Base-by-base conservation (phyloP, 2,113 vertebrate genomes). In the Muntiacus reevesi region DNA sequence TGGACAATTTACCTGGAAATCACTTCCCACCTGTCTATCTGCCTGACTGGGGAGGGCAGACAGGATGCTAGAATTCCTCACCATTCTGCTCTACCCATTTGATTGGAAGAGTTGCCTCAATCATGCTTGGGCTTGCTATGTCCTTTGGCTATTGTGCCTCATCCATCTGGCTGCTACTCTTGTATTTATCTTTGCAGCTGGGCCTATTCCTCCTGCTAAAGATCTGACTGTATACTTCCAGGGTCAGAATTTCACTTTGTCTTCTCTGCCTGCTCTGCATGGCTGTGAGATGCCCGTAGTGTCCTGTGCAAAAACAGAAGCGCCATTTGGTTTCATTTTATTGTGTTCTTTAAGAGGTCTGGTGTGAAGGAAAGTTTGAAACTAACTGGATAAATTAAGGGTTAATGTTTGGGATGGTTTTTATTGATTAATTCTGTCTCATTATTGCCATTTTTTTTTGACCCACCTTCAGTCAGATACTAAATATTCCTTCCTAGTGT, bases 121-220 rank as follows among this genome's bases (percentile, higher is more conserved):
- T 74, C 17, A 9, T n/a, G 16, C 55, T 62, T 81, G 85, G 27
- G 59, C 47, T 94, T 91, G 30, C 45, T 91, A 0, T 93, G 82
- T 36, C 54, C 81, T 82, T 91, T 96, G 83, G 82, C 47, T 87
- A 76, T 27, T 64, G 21, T 54, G 45, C 12, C 81, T 85, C 2
- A 89, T 16, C 36, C 78, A 91, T 88, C 62, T 95, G 91, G 17
- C 30, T 81, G 28, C 64, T 62, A 25, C 19, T 79, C 13, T 92
- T 74, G 84, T 76, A 47, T 90, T 88, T 95, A 59, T 86, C 67
- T 90, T 94, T 95, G 76, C 25, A 95, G 55, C 82, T 81, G 23
- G 17, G 19, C 52, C 79, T 87, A 15, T 91, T 55, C 45, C n/a
- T 97, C 19, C 59, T 87, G 47, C 86, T 90, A 11, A 93, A 88